A percentile compares a stretch with the other conserved stretches of the same genome.
phyloP scores from a whole-genome alignment of 2,888 invertebrate genomes.

The Eupithecia subfuscata region DNA sequence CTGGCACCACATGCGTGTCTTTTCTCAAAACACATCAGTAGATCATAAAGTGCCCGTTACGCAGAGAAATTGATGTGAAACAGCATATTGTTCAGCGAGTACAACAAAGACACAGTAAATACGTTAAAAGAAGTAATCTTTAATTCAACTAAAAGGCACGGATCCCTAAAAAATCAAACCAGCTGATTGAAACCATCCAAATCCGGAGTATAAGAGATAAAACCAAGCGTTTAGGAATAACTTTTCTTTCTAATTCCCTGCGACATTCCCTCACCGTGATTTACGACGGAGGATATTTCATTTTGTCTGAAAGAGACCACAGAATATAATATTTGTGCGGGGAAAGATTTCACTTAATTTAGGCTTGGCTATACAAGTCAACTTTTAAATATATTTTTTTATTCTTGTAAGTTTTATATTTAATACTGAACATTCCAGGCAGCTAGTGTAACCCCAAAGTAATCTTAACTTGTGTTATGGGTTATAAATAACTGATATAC shows the following conservation, averaged over 20 bases:
- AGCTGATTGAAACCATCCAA: constrained; percentile 5
- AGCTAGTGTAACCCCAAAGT: too few species aligned
- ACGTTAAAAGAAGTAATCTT: neutral
- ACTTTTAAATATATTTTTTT: too few species aligned
- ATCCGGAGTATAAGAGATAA: neutral
- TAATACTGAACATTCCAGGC: too few species aligned
- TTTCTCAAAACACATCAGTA: too few species aligned
- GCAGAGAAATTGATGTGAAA: too few species aligned
- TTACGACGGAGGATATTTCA: constrained; percentile 43
- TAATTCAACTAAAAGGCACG: neutral
- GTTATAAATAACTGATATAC: too few species aligned
- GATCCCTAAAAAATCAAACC: neutral
- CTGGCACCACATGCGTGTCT: too few species aligned
- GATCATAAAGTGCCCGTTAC: too few species aligned
- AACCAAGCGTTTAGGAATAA: constrained; percentile 7
- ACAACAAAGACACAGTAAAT: neutral
- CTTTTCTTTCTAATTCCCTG: constrained; percentile 33
- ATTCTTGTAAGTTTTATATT: too few species aligned
- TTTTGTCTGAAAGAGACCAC: constrained; percentile 38
- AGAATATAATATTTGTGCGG: constrained; percentile 29
- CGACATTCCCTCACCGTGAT: constrained; percentile 40
- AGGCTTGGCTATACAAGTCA: too few species aligned
- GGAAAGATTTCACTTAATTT: constrained; percentile 10
- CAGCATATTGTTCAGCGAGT: too few species aligned
- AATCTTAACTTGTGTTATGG: too few species aligned